Conservation (phyloP, 2,797 vertebrate species). For the Mastacembelus armatus region DNA sequence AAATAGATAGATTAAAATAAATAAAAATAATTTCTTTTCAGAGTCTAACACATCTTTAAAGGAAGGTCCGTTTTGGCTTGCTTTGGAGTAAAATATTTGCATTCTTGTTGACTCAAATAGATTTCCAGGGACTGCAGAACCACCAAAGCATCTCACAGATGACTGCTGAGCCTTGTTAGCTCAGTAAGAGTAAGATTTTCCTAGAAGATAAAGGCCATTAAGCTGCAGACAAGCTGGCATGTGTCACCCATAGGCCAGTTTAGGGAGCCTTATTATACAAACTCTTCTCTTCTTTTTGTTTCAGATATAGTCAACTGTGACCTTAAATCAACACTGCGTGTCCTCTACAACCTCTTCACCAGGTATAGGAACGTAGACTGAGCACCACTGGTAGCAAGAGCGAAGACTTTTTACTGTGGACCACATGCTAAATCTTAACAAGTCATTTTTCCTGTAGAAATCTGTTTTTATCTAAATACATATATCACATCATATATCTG, state of each 20-base stretch:
- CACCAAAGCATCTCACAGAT: neutral
- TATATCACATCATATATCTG: conserved; percentile 35
- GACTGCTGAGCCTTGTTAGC: neutral
- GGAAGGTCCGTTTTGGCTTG: too few relatives aligned
- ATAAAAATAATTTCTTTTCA: too few relatives aligned
- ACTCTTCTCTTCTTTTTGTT: neutral
- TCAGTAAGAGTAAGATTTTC: neutral
- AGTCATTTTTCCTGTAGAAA: neutral
- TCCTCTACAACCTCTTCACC: conserved; percentile 97
- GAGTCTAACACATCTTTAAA: too few relatives aligned
- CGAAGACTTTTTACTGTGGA: conserved; percentile 21
- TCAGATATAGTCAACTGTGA: conserved; percentile 98
- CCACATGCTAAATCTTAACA: conserved; percentile 32
- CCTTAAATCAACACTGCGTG: conserved; percentile 94
- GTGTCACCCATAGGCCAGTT: too few relatives aligned
- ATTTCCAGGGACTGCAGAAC: neutral
- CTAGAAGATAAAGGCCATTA: neutral
- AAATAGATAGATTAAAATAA: too few relatives aligned
- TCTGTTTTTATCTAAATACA: conserved; percentile 30
- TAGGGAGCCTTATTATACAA: too few relatives aligned
- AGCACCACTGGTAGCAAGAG: conserved; percentile 47
- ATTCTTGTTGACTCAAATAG: neutral
- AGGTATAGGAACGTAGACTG: conserved; percentile 95
- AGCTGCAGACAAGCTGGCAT: neutral
- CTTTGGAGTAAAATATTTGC: neutral